Conservation (phyloP, 1,140 invertebrate species). For the Gonatopus flavifemur region DNA sequence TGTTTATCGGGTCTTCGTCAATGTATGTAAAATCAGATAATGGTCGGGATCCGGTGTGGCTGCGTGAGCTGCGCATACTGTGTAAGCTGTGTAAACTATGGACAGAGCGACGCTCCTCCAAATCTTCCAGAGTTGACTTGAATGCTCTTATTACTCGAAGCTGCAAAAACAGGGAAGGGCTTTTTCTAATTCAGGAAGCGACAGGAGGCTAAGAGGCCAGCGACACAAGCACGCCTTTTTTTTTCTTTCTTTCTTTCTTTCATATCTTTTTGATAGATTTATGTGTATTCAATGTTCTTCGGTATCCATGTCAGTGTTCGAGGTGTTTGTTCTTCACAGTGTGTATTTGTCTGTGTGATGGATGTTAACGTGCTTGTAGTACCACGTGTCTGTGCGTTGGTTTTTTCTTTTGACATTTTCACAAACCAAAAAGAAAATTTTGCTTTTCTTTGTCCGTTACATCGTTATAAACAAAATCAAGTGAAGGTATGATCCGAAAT, state of each 20-base stretch:
- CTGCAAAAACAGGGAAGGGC: conserved; percentile 80
- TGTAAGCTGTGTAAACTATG: conserved; percentile 97
- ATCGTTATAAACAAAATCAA: too few relatives aligned
- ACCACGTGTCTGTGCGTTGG: conserved; percentile 1
- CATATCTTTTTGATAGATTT: conserved; percentile 5
- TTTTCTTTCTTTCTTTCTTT: conserved; percentile 22
- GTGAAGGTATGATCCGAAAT: too few relatives aligned
- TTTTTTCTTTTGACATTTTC: too few relatives aligned
- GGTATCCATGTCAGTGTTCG: not conserved
- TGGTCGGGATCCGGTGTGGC: conserved; percentile 76
- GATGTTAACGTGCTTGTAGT: not conserved
- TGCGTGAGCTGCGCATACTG: conserved; percentile 85
- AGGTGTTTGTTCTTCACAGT: not conserved
- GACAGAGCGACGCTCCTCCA: conserved; percentile 97
- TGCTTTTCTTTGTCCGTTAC: too few relatives aligned
- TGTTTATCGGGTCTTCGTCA: conserved; percentile 79
- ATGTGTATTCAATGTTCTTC: not conserved
- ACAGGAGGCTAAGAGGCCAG: conserved; percentile 56
- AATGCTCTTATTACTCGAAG: conserved; percentile 99
- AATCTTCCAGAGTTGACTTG: conserved; percentile 98
- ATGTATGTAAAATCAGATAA: conserved; percentile 90
- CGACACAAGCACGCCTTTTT: conserved; percentile 52
- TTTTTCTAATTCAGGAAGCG: conserved; percentile 55
- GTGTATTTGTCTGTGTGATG: too few relatives aligned
- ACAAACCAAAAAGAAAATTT: too few relatives aligned